phyloP scores from a whole-genome alignment of 2,888 invertebrate species.

The Meteorus colon region DNA sequence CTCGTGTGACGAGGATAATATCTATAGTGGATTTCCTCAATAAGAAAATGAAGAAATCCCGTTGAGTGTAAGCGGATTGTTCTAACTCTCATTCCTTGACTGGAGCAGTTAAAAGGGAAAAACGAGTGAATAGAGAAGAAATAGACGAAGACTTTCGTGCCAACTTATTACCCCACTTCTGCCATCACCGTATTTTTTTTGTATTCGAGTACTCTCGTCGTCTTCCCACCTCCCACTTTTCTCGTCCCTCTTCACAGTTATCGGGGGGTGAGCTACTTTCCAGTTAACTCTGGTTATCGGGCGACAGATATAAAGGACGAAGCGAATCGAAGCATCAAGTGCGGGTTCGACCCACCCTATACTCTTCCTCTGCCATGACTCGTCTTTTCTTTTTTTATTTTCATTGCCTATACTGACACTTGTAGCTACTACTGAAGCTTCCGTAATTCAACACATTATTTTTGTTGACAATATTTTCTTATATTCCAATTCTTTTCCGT shows the following conservation, averaged over 20 bases:
- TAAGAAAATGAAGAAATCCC: slow-evolving; percentile 19
- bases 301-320: slow-evolving; percentile 41
- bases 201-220: neutral
- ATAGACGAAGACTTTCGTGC: slow-evolving; percentile 12
- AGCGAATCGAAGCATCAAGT: slow-evolving; percentile 57
- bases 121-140: slow-evolving; percentile 23
- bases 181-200: neutral
- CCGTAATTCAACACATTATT: slow-evolving; percentile 24
- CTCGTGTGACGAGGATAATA: slow-evolving; percentile 13
- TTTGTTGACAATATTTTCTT: neutral
- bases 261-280: slow-evolving; percentile 37
- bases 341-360: slow-evolving; percentile 5
- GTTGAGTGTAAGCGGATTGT: slow-evolving; percentile 29
- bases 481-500: neutral
- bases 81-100: neutral
- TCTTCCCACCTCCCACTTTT: neutral
- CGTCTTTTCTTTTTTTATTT: neutral
- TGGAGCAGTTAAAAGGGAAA: neutral
- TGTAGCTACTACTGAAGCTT: slow-evolving; percentile 56
- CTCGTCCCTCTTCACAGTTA: neutral
- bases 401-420: slow-evolving; percentile 51
- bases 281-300: slow-evolving; percentile 56
- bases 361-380: neutral
- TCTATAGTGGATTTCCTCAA: neutral
- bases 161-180: neutral